Evolutionary conservation across 1,140 invertebrate species (phyloP).

Genomic region (Nephotettix cincticeps): DNA sequence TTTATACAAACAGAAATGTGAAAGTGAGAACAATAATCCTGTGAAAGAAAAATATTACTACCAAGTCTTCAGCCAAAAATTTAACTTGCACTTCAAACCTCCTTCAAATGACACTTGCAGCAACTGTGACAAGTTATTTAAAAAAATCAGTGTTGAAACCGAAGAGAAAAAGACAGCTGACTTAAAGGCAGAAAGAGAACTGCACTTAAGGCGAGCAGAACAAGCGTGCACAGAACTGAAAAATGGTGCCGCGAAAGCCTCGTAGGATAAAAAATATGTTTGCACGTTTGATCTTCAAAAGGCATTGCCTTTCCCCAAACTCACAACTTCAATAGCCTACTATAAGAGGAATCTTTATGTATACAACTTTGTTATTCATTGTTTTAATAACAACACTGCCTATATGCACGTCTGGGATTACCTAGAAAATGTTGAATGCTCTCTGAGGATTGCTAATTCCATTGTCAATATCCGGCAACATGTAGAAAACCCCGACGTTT

Average conservation of each 20-base stretch:
- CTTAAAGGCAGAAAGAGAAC: constrained; percentile 34
- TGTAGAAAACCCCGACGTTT: too few species aligned
- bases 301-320: constrained; percentile 38
- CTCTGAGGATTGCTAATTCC: too few species aligned
- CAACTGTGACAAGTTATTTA: constrained; percentile 36
- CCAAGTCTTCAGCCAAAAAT: constrained; percentile 51
- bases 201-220: constrained; percentile 35
- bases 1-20: constrained; percentile 49
- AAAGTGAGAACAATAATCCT: constrained; percentile 43
- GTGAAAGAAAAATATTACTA: constrained; percentile 54
- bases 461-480: too few species aligned
- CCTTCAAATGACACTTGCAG: constrained; percentile 43
- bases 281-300: constrained; percentile 41
- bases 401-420: constrained; percentile 42
- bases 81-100: constrained; percentile 52
- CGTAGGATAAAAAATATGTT: constrained; percentile 34
- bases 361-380: constrained; percentile 38
- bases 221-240: constrained; percentile 28
- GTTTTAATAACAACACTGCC: constrained; percentile 32
- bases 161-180: constrained; percentile 28
- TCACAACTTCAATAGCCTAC: constrained; percentile 39
- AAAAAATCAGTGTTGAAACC: constrained; percentile 23
- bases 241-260: constrained; percentile 28
- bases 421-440: too few species aligned
- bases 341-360: constrained; percentile 42